phyloP scores from a whole-genome alignment of 2,113 vertebrate species.

The Edolisoma coerulescens region DNA sequence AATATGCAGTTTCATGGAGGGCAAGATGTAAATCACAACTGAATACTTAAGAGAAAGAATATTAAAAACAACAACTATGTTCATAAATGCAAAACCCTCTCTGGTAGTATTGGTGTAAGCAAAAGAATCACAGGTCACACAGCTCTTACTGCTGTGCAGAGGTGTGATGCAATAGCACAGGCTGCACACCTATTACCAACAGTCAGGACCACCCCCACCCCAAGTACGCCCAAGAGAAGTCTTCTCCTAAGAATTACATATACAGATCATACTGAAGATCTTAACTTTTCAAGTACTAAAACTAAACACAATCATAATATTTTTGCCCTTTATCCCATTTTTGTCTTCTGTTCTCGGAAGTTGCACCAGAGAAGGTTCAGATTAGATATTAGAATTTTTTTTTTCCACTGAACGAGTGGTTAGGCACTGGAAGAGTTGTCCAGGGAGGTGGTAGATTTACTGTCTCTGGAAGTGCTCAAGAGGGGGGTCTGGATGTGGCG shows the following conservation, averaged over 20 bases:
- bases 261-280: background rate
- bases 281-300: background rate
- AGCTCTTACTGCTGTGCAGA: background rate
- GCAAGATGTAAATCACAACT: background rate
- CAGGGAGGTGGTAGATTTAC: background rate
- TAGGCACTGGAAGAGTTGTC: background rate
- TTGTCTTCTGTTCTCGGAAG: background rate
- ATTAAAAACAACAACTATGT: background rate
- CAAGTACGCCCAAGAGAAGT: fast-evolving
- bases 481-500: too few relatives aligned
- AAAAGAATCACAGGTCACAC: background rate
- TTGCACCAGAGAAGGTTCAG: background rate
- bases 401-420: background rate
- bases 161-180: background rate
- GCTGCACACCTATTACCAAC: fast-evolving
- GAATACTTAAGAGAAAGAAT: background rate
- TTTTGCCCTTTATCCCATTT: background rate
- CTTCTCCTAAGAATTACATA: background rate
- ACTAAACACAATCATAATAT: background rate
- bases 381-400: background rate
- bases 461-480: background rate
- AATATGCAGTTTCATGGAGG: background rate
- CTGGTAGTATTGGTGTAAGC: background rate
- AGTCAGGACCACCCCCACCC: background rate
- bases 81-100: background rate